Evolutionary conservation across 2,797 vertebrate genomes (phyloP), one percentile per base, ranked within the genome.

Genomic region (Acipenser ruthenus): DNA sequence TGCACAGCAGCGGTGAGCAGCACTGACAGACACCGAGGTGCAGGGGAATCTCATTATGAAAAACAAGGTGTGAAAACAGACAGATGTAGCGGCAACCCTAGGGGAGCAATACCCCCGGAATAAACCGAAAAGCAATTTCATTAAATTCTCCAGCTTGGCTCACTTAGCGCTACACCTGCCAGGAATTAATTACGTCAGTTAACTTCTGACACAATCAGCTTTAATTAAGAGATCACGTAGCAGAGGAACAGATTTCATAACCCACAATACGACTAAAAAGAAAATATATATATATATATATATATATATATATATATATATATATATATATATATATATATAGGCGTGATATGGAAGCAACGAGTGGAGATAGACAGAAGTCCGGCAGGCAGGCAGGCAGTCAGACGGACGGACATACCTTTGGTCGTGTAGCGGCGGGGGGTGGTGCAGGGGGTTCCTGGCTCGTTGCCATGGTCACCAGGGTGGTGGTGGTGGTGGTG

Each of bases 371-470:
- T 3, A 37, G 23, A 37, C 23, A 37, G 23, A 37, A 37, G 23
- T 18, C 15, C 15, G 15, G 15, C 15, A 18, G 15, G 15, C n/a
- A n/a, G n/a, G 23, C 23, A 23, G 23, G 23, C 23, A 37, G 23
- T 37, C 23, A 37, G 15, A 18, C 23, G 4, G 23, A 37, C 10
- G 49, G 74, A 71, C 77, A 83, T 92, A 97, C 95, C 95, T 94
- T 92, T 68, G 91, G 84, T 76, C 86, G 86, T 69, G 90, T 88
- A 65, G 92, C 91, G 13, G 90, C 87, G 56, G 89, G 87, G 48
- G 90, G 84, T 72, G 89, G 79, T 58, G 89, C 86, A 69, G 89
- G 87, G 75, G 91, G 89, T 77, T 93, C 92, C 77, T 95, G 91
- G 0, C 88, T 91, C 73, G 84, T 92, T 76, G 79, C 88, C 23